phyloP scores from a whole-genome alignment of 2,113 vertebrate genomes.

The Charina bottae region DNA sequence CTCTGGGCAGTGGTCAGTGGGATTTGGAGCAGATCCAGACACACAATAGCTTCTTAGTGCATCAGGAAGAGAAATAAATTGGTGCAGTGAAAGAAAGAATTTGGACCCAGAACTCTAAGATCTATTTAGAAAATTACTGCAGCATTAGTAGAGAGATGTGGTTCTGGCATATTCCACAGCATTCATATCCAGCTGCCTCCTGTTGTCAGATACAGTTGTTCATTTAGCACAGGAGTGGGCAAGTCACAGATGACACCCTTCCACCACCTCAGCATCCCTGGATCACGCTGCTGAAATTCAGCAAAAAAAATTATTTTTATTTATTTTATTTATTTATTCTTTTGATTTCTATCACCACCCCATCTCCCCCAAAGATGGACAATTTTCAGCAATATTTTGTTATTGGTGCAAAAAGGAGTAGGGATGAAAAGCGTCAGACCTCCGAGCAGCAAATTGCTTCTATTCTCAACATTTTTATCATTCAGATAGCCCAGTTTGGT shows the following conservation, averaged over 20 bases:
- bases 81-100: neutral
- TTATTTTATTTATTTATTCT: no score
- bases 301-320: no score
- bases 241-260: neutral
- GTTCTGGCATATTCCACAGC: neutral
- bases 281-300: neutral
- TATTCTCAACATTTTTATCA: no score
- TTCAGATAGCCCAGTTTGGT: no score
- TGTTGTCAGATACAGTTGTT: neutral
- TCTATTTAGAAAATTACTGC: neutral
- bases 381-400: neutral
- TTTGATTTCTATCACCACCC: no score
- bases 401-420: neutral
- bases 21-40: neutral
- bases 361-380: no score
- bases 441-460: neutral
- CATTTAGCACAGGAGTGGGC: neutral
- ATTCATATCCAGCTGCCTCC: neutral
- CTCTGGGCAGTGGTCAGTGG: neutral
- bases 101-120: neutral
- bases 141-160: neutral
- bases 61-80: neutral
- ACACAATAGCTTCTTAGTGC: neutral
- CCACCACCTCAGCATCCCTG: neutral
- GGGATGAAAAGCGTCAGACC: neutral